Base-by-base conservation (phyloP, 1,140 invertebrate species). In the Ctenoplectra terminalis region DNA sequence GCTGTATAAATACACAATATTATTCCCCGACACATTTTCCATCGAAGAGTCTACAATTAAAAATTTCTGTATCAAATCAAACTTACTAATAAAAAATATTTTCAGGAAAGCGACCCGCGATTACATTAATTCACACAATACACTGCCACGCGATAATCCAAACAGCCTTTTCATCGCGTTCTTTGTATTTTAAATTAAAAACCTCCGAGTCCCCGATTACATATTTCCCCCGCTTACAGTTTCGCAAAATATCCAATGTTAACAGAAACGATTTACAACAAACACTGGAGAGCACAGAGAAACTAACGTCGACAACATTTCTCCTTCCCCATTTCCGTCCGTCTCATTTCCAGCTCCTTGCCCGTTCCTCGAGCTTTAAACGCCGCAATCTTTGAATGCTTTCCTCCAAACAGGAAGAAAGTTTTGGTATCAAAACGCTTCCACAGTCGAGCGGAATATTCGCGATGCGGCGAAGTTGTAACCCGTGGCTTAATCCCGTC, bases 371-470 rank as follows among this genome's bases (percentile, higher is more conserved):
- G 40, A 56, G 13, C 43, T 69, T 52, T 58, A 60, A 77, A 43
- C 75, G 54, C 64, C 23, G 64, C 64, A 15, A 77, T 77, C 75
- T 69, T 69, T 29, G 75, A 58, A 67, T 77, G 48, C 64, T 58
- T 60, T 56, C 40, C 50, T 11, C 34, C 75, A 37, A 48, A 69
- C 40, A 46, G 64, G 52, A 58, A 40, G 64, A 69, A 77, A 77
- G 26, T 77, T 77, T 77, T 64, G 64, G 64, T 43, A 77, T 77
- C 26, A 77, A 77, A 77, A 69, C 52, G 74, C 29, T 77, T 58
- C 52, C 74, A 63, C 63, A 67, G 48, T 26, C 29, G 17, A 20
- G 40, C 40, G 52, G 52, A 77, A 77, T 69, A 77, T 77, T 69
- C 64, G 64, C 75, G 43, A 69, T 48, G 52, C 50, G 56, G 13